Evolutionary conservation across 2,797 vertebrate species (phyloP).

Genomic region (Petrocephalus sullivani): DNA sequence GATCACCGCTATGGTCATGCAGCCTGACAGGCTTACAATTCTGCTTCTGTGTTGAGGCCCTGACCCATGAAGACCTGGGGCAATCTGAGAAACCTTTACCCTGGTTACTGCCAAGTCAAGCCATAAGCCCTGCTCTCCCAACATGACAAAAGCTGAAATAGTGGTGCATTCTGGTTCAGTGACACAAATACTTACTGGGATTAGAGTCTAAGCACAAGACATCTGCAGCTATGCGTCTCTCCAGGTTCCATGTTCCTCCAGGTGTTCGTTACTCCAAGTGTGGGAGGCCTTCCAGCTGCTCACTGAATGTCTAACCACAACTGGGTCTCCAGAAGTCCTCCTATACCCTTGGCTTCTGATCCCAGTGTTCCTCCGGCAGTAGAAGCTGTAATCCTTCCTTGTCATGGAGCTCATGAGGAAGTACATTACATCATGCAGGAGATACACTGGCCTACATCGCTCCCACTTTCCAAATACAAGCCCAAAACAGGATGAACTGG

Average conservation of each 20-base stretch:
- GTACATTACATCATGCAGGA: neutral
- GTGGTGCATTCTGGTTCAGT: neutral
- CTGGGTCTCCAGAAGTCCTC: neutral
- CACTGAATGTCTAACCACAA: neutral
- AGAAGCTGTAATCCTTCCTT: neutral
- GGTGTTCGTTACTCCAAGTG: neutral
- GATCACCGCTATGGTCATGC: conserved; percentile 20
- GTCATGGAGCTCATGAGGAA: neutral
- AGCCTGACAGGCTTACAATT: neutral
- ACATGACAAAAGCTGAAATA: neutral
- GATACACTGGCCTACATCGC: neutral
- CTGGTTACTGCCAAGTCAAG: neutral
- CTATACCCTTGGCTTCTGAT: neutral
- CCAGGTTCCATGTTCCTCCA: neutral
- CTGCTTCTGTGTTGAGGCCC: neutral
- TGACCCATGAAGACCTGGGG: neutral
- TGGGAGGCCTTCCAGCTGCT: neutral
- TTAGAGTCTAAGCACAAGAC: neutral
- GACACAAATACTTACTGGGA: neutral
- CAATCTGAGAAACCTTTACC: neutral
- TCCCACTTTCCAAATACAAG: neutral
- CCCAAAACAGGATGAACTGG: neutral
- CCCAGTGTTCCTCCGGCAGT: neutral
- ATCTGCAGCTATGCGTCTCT: neutral
- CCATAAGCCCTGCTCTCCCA: neutral